Conservation (phyloP, 1,140 invertebrate species). For the Dryas iulia region DNA sequence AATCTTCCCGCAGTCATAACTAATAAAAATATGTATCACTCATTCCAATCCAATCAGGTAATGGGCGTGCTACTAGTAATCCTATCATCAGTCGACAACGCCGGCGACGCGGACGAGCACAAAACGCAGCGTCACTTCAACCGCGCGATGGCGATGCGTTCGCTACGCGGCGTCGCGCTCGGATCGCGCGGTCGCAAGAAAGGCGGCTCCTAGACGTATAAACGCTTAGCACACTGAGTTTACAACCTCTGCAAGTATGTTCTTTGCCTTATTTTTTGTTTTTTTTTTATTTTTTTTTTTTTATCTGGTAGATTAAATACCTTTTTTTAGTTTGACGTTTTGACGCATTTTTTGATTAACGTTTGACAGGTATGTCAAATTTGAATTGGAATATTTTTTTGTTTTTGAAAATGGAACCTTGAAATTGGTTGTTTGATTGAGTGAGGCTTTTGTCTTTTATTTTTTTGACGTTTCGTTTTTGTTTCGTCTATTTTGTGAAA, state of each 20-base stretch:
- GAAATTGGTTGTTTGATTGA: too few species aligned
- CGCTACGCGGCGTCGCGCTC: slow-evolving; percentile 81
- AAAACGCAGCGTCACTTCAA: slow-evolving; percentile 90
- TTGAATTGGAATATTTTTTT: background rate
- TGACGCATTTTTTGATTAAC: background rate
- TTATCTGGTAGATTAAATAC: background rate
- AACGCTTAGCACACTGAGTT: slow-evolving; percentile 36
- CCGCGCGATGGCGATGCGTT: slow-evolving; percentile 92
- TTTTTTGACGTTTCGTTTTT: too few species aligned
- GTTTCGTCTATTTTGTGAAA: too few species aligned
- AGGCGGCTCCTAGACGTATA: slow-evolving; percentile 56
- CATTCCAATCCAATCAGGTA: slow-evolving; percentile 76
- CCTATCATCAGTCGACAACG: slow-evolving; percentile 85
- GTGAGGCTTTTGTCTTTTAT: too few species aligned
- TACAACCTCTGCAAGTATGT: slow-evolving; percentile 40
- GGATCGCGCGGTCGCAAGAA: slow-evolving; percentile 68
- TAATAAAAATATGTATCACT: too few species aligned
- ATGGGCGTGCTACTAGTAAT: slow-evolving; percentile 90
- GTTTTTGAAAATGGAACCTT: background rate
- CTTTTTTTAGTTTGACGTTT: background rate
- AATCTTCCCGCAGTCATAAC: too few species aligned
- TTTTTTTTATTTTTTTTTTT: background rate
- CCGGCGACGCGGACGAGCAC: slow-evolving; percentile 82
- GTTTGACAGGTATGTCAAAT: background rate
- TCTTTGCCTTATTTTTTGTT: background rate